Conservation (phyloP, 2,113 vertebrate genomes). For the Mus spicilegus region DNA sequence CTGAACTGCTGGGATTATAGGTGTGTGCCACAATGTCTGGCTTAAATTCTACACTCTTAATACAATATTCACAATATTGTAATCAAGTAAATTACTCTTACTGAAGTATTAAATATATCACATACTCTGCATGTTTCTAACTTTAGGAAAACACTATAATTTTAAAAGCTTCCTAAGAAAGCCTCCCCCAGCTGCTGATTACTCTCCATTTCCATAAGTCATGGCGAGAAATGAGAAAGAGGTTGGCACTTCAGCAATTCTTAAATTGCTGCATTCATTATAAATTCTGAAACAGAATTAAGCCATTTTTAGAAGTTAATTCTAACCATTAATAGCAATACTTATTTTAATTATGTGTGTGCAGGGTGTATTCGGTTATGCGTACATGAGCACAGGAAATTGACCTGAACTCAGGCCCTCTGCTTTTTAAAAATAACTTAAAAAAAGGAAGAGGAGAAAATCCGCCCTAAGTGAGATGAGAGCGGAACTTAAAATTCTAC, state of each 20-base stretch:
- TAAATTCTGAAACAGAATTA: background rate
- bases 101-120: constrained; percentile 5
- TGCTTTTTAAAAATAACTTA: background rate
- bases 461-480: too few species aligned
- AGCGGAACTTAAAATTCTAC: background rate
- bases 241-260: background rate
- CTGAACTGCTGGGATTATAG: background rate
- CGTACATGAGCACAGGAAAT: background rate
- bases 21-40: background rate
- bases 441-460: background rate
- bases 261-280: constrained; percentile 15
- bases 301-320: background rate
- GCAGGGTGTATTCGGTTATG: background rate
- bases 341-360: background rate
- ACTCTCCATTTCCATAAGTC: background rate
- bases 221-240: background rate
- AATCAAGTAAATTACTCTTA: constrained; percentile 47
- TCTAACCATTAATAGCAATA: constrained; percentile 20
- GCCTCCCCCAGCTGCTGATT: background rate
- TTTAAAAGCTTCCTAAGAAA: background rate
- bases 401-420: background rate
- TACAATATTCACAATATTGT: constrained; percentile 12
- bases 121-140: background rate
- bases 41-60: constrained; percentile 21
- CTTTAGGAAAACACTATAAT: constrained; percentile 2